A percentile compares a stretch with the other conserved stretches of the same genome.
These are phyloP conservation scores for Pleuronectes platessa DNA, from an alignment of 2,113 vertebrate species.

Conservation along the genomic window DNA sequence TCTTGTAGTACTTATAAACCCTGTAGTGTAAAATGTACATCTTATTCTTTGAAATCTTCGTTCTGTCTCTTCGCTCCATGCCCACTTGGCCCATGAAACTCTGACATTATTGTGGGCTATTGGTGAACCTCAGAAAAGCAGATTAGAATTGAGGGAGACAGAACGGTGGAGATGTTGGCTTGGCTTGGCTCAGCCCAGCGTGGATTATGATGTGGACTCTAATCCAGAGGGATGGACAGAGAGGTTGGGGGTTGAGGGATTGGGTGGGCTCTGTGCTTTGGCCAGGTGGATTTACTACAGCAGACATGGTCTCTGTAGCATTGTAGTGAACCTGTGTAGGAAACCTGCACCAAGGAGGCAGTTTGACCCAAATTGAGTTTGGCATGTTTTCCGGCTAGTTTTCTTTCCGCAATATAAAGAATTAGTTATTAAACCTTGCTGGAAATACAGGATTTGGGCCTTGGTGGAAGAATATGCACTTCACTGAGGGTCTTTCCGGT, in stretches of 20 bases:
- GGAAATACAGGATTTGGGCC: no score
- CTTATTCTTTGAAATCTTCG: background rate
- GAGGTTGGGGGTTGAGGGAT: constrained; percentile 66
- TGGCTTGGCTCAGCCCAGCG: constrained; percentile 42
- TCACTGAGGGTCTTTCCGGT: no score
- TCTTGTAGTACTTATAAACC: background rate
- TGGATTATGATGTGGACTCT: constrained; percentile 75
- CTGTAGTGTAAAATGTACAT: background rate
- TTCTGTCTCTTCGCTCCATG: background rate
- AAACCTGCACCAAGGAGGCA: no score
- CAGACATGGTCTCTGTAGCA: background rate
- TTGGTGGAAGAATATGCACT: no score
- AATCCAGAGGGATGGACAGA: constrained; percentile 67
- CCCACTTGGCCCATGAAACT: background rate
- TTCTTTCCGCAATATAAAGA: no score
- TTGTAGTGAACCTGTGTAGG: no score
- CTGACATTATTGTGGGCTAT: constrained; percentile 42
- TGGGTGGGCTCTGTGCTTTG: constrained; percentile 52
- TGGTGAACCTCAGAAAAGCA: constrained; percentile 69
- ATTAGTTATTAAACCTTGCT: no score
- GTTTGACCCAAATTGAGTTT: no score
- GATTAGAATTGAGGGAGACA: constrained; percentile 66
- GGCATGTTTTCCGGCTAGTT: no score
- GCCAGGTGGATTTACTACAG: constrained; percentile 41
- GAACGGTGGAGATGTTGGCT: constrained; percentile 47